Percentiles rank a stretch among this genome's conserved stretches.
These are phyloP conservation scores for Palythoa heliodiscus DNA, from an alignment of 92 coral and sea anemone genomes.

Conservation along the genomic window DNA sequence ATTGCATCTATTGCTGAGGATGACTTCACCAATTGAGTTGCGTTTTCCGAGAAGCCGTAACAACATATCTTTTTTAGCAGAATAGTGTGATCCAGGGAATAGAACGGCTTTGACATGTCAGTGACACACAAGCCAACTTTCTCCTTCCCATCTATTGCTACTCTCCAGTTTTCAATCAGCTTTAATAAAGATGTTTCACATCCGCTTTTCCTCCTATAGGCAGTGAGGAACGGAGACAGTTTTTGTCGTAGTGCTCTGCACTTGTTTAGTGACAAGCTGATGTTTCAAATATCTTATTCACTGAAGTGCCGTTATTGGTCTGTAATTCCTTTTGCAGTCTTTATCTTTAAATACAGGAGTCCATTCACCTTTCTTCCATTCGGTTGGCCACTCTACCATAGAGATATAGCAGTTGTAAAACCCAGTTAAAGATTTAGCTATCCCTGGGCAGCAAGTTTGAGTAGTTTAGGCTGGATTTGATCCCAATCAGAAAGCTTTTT, in stretches of 20 bases:
- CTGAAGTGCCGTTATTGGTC: neutral
- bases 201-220: too few relatives aligned
- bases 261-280: neutral
- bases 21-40: neutral
- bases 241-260: neutral
- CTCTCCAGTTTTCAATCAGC: too few relatives aligned
- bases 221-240: neutral
- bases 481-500: neutral
- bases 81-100: neutral
- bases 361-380: neutral
- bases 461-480: neutral
- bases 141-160: too few relatives aligned
- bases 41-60: neutral
- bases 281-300: neutral
- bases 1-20: neutral
- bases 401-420: neutral
- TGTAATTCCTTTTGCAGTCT: too few relatives aligned
- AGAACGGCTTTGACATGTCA: neutral
- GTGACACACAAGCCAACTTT: too few relatives aligned
- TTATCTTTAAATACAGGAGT: neutral
- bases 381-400: neutral
- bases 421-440: neutral
- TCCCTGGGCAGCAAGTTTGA: neutral
- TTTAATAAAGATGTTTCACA: too few relatives aligned
- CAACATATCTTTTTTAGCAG: neutral